Evolutionary conservation across 2,797 vertebrate species (phyloP), one percentile per base, ranked within the genome.

Genomic region (Gobio occitaniae): DNA sequence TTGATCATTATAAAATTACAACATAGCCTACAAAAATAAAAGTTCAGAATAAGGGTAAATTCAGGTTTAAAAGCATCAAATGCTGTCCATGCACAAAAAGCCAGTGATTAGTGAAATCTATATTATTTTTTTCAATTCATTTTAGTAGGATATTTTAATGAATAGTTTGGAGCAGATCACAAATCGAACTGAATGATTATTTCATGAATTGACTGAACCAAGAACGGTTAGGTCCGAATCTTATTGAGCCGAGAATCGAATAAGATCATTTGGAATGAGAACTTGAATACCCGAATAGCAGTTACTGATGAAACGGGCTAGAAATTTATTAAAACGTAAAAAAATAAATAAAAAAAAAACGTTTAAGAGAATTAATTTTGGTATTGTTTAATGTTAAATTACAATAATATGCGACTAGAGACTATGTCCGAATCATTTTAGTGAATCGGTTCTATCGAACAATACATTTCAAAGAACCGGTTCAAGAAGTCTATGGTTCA

Each of bases 361-460:
- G 25, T 59, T 41, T 41, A 16, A 74, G 12, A 59, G 36, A 38
- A 47, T 47, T 0, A 11, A 10, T 44, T 5, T 70, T 70, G 1
- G 3, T 29, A 29, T 29, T 1, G 15, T 48, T 48, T 72, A 2
- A 25, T 52, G 29, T 72, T n/a, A 29, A 29, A 29, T 56, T 8
- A n/a, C 6, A 56, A 59, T 38, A 36, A 6, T 38, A 38, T 38
- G 7, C 6, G 38, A 41, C 38, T 7, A 41, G 38, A 44, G 41
- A 44, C 41, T 44, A 41, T 41, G 41, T 44, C 5, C 2, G 25
- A 50, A 1, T 79, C 17, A 29, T 3, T 63, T 63, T 0, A 25
- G 48, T 2, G 68, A 82, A 59, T 82, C 80, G 68, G 52, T 82
- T 71, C 66, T 44, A 29, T 82, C 21, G 68, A 82, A 71, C 68